Percentiles rank a stretch among this genome's conserved stretches.
phyloP scores from a whole-genome alignment of 2,888 invertebrate species.

The Zygogramma bicolorata region DNA sequence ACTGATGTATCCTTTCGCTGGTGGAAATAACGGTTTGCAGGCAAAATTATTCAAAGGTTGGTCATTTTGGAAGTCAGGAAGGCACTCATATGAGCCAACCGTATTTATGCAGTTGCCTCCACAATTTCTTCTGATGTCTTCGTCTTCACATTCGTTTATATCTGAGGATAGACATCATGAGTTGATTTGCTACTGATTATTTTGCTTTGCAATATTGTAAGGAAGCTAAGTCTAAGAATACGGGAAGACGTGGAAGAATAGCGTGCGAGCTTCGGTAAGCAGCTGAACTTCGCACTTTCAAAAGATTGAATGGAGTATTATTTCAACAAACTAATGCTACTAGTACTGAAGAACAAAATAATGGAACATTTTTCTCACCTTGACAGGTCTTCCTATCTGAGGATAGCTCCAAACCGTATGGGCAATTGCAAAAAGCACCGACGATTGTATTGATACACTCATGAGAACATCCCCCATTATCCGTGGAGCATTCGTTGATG shows the following conservation, averaged over 20 bases:
- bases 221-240: too few relatives aligned
- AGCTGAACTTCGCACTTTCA: too few relatives aligned
- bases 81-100: constrained; percentile 73
- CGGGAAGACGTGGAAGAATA: too few relatives aligned
- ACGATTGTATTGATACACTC: constrained; percentile 71
- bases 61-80: constrained; percentile 48
- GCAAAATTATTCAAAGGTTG: constrained; percentile 44
- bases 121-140: constrained; percentile 62
- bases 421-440: constrained; percentile 62
- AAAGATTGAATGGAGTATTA: too few relatives aligned
- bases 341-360: background rate
- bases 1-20: constrained; percentile 66
- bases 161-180: constrained; percentile 62
- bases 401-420: constrained; percentile 60
- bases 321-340: too few relatives aligned
- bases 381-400: constrained; percentile 62
- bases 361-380: constrained; percentile 46
- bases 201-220: too few relatives aligned
- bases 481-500: constrained; percentile 67
- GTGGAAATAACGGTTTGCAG: constrained; percentile 66
- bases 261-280: too few relatives aligned
- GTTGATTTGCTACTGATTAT: too few relatives aligned
- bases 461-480: constrained; percentile 72
- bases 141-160: constrained; percentile 74
- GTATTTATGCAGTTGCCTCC: constrained; percentile 73